Evolutionary conservation across 2,113 vertebrate genomes (phyloP).

Genomic region (Ammodytes dubius): DNA sequence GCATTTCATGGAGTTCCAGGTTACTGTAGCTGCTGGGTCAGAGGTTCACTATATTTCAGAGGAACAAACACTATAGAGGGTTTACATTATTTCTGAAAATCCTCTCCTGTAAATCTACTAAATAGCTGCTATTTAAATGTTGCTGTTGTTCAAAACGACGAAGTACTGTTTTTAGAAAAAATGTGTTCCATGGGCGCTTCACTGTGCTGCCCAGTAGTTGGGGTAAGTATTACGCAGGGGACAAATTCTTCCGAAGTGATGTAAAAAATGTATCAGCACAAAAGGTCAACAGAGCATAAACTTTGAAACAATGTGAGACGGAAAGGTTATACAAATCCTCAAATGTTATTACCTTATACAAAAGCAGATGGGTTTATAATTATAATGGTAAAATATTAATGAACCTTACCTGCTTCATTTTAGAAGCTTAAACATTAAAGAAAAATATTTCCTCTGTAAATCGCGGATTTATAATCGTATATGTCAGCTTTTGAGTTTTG

Average conservation of each 20-base stretch:
- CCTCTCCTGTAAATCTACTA: neutral
- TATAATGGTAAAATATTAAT: neutral
- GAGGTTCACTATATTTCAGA: neutral
- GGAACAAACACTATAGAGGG: neutral
- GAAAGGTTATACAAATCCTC: neutral
- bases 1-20: too few species aligned
- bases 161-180: neutral
- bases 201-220: neutral
- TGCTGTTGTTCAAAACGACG: neutral
- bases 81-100: neutral
- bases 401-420: neutral
- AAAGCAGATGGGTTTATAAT: neutral
- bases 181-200: neutral
- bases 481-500: constrained; percentile 13
- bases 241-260: neutral
- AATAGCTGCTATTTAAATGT: neutral
- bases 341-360: neutral
- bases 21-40: neutral
- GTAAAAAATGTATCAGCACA: neutral
- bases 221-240: neutral
- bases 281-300: neutral
- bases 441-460: neutral
- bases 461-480: neutral
- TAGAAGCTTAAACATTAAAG: neutral
- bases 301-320: neutral